Base-by-base conservation (phyloP, 2,888 invertebrate genomes). In the Drosophila colorata region DNA sequence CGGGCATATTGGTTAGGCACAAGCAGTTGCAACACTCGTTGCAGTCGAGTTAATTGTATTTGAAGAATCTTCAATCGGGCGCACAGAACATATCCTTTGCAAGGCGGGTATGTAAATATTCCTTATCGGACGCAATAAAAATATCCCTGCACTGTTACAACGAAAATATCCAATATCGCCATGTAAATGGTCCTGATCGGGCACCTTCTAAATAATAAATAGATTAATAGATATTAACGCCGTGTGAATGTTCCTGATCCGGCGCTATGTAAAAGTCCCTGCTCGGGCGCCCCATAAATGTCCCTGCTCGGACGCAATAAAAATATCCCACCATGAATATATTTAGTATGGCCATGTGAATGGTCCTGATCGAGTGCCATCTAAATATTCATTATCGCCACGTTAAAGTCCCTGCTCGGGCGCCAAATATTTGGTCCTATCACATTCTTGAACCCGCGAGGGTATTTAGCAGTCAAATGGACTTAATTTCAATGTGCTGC, bases 391-490 rank as follows among this genome's bases (percentile, higher is more conserved):
- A 46, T 14, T 33, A 4, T n/a, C n/a, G n/a, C n/a, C n/a, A 31
- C 4, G 2, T n/a, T 3, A 35, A n/a, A 13, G 14, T 37, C 37
- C 20, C 41, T 20, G 41, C 41, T 41, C 41, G 41, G 41, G 13
- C 20, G 41, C 41, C 20, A 23, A 20, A 11, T 13, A 33, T 13
- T 33, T 33, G 13, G 11, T 33, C 4, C 20, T 33, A n/a, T 16
- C 25, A 5, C 14, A 31, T 20, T 37, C 8, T 18, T 9, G 9
- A 11, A 23, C 8, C 14, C 1, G 16, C 9, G 2, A 74, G 74
- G 14, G 74, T 58, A 72, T 74, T 48, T 6, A 13, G 51, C 40
- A 63, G 73, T 72, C 78, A 31, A 58, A 23, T 48, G 35, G 51
- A 67, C 59, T 73, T 56, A 18, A 47, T 52, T 51, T 35, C n/a